Evolutionary conservation across 2,797 vertebrate genomes (phyloP).

Genomic region (Chaunax sp.): DNA sequence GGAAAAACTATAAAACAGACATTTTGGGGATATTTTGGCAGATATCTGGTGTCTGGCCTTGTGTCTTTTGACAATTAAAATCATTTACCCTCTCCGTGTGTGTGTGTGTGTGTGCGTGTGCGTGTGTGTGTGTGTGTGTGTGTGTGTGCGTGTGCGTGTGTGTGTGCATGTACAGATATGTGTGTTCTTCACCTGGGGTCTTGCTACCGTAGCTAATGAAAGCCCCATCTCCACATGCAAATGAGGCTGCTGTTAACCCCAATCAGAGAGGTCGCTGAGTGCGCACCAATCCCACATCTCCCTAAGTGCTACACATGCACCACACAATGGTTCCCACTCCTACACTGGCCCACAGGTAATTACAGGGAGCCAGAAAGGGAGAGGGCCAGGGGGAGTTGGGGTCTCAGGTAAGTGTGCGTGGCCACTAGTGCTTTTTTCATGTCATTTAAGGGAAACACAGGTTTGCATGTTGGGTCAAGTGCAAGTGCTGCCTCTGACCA

Average conservation of each 20-base stretch:
- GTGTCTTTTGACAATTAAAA: constrained; percentile 53
- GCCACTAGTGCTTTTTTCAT: constrained; percentile 13
- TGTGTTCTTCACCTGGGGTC: constrained; percentile 62
- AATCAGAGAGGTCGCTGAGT: constrained; percentile 79
- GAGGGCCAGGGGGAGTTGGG: constrained; percentile 45
- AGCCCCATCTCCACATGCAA: constrained; percentile 78
- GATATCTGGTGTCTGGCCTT: not conserved
- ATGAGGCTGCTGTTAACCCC: constrained; percentile 84
- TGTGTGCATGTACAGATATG: too few species aligned
- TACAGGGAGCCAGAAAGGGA: constrained; percentile 58
- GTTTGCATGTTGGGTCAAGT: constrained; percentile 66
- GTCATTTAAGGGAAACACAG: constrained; percentile 60
- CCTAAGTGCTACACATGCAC: constrained; percentile 45
- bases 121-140: constrained; percentile 13
- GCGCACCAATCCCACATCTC: constrained; percentile 71
- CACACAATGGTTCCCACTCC: constrained; percentile 59
- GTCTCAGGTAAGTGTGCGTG: constrained; percentile 50
- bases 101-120: constrained; percentile 36
- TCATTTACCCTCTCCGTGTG: constrained; percentile 43
- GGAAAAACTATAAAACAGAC: not conserved
- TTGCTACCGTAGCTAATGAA: constrained; percentile 70
- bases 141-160: constrained; percentile 25
- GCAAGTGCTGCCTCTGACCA: constrained; percentile 44
- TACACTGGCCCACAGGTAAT: constrained; percentile 71
- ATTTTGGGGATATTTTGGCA: constrained; percentile 21